Conservation (phyloP, 2,888 invertebrate species). For the Periphyllus acericola region DNA sequence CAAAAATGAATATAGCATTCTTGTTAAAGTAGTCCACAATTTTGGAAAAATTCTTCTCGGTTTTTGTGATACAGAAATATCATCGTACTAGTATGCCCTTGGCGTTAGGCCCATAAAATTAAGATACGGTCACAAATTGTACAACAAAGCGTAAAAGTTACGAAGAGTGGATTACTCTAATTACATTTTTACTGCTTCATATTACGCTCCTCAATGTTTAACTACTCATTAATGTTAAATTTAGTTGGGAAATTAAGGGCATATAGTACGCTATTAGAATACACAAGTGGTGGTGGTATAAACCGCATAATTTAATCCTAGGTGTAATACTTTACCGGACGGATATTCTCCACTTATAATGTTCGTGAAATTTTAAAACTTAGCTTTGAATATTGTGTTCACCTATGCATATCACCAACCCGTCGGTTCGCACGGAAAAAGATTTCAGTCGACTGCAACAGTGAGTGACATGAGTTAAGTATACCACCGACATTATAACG, state of each 20-base stretch:
- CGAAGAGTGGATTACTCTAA: background rate
- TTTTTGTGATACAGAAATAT: too few species aligned
- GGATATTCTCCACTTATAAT: background rate
- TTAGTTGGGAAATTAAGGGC: slow-evolving; percentile 5
- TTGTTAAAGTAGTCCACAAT: too few species aligned
- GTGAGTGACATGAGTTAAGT: too few species aligned
- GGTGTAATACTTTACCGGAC: background rate
- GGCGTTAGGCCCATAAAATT: background rate
- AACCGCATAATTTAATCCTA: background rate
- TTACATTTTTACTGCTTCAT: background rate
- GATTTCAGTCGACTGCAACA: too few species aligned
- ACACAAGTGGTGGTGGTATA: background rate
- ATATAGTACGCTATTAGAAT: background rate
- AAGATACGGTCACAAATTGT: background rate
- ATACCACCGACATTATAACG: too few species aligned
- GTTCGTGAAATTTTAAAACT: background rate
- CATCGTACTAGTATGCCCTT: too few species aligned
- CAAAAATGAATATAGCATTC: too few species aligned
- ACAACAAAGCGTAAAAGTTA: background rate
- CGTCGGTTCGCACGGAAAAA: too few species aligned
- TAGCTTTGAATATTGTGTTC: too few species aligned
- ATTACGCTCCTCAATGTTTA: background rate
- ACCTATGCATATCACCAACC: too few species aligned
- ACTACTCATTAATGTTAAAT: background rate
- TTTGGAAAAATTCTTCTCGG: too few species aligned